Conservation (phyloP, 2,797 vertebrate genomes). For the Oryzias dopingdopingensis region DNA sequence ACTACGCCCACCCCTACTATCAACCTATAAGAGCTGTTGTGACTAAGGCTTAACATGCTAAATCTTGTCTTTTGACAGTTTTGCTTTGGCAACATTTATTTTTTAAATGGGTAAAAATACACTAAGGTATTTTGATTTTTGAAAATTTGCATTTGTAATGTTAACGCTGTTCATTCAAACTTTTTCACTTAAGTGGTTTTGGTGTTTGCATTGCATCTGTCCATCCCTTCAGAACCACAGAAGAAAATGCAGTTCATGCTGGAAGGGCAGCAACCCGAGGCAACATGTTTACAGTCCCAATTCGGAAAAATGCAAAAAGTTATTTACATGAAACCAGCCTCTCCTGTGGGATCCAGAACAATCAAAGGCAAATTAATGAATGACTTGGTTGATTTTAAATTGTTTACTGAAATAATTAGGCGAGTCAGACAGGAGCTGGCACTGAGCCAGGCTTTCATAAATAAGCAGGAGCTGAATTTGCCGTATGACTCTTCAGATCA, state of each 20-base stretch:
- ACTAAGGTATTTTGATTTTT: too few relatives aligned
- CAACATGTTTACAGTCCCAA: conserved; percentile 10
- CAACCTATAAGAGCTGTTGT: too few relatives aligned
- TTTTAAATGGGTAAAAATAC: too few relatives aligned
- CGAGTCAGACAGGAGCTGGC: conserved; percentile 23
- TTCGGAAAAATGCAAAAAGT: conserved; percentile 3
- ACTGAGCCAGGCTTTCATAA: conserved; percentile 10
- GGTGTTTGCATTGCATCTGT: too few relatives aligned
- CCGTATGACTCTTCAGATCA: conserved; percentile 15
- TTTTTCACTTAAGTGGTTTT: too few relatives aligned
- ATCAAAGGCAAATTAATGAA: conserved; percentile 29
- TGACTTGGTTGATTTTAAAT: conserved; percentile 31
- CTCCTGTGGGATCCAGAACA: conserved; percentile 15
- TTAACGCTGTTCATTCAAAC: too few relatives aligned
- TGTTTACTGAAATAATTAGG: conserved; percentile 38
- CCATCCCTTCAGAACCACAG: too few relatives aligned
- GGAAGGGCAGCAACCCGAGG: conserved; percentile 13
- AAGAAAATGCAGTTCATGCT: not conserved
- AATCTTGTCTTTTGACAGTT: too few relatives aligned
- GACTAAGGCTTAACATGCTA: too few relatives aligned
- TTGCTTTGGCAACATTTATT: too few relatives aligned
- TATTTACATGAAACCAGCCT: conserved; percentile 28
- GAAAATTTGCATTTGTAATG: too few relatives aligned
- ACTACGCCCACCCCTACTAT: too few relatives aligned
- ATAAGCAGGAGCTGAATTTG: conserved; percentile 23